Conservation (phyloP, 64 coral and sea anemone species). For the Montipora capricornis region DNA sequence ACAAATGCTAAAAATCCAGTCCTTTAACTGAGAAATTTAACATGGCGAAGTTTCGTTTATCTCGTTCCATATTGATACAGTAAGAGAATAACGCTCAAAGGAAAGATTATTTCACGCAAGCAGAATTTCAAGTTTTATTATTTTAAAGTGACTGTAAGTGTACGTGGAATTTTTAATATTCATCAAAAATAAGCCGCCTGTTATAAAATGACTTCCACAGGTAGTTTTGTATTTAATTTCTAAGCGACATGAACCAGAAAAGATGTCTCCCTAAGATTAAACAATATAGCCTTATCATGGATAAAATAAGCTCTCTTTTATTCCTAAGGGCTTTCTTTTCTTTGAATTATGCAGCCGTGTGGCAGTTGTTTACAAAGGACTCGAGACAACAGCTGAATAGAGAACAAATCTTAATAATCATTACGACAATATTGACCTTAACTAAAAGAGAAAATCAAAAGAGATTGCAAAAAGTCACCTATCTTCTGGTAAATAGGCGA, state of each 20-base stretch:
- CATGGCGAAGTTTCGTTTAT: neutral
- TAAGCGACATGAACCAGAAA: neutral
- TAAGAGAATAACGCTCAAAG: too few species aligned
- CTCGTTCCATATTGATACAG: neutral
- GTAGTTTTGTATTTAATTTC: slow-evolving; percentile 34
- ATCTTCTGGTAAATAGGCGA: too few species aligned
- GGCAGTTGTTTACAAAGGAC: slow-evolving; percentile 24
- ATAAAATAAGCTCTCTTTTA: neutral
- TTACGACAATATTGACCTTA: slow-evolving; percentile 25
- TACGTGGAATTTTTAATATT: slow-evolving; percentile 35
- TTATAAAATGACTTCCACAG: slow-evolving; percentile 15
- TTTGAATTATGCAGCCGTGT: neutral
- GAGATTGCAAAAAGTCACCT: neutral
- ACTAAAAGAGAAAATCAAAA: neutral
- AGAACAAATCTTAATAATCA: neutral
- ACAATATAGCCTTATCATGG: neutral
- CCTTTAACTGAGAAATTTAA: neutral
- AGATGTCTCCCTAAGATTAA: neutral
- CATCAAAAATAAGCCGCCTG: slow-evolving; percentile 12
- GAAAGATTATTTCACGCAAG: neutral
- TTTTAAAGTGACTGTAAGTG: neutral
- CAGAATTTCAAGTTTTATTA: neutral
- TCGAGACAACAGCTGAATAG: slow-evolving; percentile 18
- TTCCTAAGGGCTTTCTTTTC: neutral
- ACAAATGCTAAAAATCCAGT: too few species aligned